Percentiles rank a stretch among this genome's conserved stretches.
Conservation (phyloP, 2,888 invertebrate genomes). For the Aquatica leii region DNA sequence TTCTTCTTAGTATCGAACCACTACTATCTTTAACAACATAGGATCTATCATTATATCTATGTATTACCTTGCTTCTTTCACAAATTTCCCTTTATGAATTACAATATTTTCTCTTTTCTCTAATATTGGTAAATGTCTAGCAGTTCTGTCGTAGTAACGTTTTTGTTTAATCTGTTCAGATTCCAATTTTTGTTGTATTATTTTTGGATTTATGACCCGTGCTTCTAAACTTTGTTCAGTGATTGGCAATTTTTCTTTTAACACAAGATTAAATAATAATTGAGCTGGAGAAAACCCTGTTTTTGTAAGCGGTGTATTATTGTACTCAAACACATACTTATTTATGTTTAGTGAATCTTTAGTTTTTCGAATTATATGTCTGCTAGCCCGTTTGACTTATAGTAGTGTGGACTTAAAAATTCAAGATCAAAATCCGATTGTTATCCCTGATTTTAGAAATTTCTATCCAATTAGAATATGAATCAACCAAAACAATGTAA, state of each 20-base stretch:
- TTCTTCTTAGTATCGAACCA: neutral
- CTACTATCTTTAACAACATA: neutral
- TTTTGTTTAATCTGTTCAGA: neutral
- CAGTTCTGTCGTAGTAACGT: neutral
- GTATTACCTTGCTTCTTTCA: neutral
- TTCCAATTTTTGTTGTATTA: neutral
- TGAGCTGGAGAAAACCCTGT: neutral
- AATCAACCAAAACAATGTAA: neutral
- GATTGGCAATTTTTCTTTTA: neutral
- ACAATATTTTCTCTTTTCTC: neutral
- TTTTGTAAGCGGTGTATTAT: neutral
- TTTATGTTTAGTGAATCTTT: neutral
- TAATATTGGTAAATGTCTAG: neutral
- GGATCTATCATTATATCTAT: neutral
- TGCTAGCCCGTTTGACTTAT: neutral
- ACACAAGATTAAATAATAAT: neutral
- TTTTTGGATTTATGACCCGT: neutral
- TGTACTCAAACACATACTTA: neutral
- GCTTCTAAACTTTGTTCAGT: neutral
- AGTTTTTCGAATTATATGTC: neutral
- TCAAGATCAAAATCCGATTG: neutral
- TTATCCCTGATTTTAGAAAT: neutral
- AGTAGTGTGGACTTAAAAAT: neutral
- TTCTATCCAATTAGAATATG: neutral
- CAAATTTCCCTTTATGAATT: neutral